phyloP scores from a whole-genome alignment of 1,140 invertebrate species.

The Megalopta genalis region DNA sequence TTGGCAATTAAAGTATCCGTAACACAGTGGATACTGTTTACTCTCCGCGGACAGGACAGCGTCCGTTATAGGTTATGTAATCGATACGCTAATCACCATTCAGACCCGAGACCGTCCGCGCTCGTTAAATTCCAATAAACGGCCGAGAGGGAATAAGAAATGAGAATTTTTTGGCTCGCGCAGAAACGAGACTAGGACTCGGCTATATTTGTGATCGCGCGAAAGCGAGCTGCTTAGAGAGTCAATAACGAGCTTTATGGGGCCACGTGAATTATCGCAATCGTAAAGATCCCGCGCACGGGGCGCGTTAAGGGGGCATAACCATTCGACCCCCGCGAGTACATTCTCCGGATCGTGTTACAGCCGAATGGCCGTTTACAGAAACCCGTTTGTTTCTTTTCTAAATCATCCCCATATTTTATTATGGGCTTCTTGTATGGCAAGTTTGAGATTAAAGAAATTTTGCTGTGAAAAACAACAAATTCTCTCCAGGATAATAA shows the following conservation, averaged over 20 bases:
- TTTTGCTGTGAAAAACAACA: too few species aligned
- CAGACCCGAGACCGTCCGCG: neutral
- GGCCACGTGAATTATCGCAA: conserved; percentile 5
- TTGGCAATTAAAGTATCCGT: neutral
- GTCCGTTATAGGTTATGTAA: conserved; percentile 15
- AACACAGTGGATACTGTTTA: neutral
- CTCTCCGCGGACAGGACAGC: too few species aligned
- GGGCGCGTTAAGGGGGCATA: neutral
- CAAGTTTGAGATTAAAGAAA: too few species aligned
- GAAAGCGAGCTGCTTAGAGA: conserved; percentile 17
- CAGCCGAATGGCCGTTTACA: too few species aligned
- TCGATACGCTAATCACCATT: neutral
- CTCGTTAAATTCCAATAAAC: too few species aligned
- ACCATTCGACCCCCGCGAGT: neutral
- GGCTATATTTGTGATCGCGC: conserved; percentile 29
- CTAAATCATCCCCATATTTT: too few species aligned
- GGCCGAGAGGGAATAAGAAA: neutral
- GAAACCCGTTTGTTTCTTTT: too few species aligned
- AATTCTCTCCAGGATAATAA: too few species aligned
- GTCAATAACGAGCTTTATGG: conserved; percentile 18
- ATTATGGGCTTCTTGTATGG: too few species aligned
- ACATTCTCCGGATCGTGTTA: too few species aligned
- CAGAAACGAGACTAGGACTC: conserved; percentile 18
- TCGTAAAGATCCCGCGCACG: neutral
- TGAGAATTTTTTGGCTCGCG: conserved; percentile 7